Evolutionary conservation across 2,113 vertebrate genomes (phyloP).

Genomic region (Tachycineta bicolor): DNA sequence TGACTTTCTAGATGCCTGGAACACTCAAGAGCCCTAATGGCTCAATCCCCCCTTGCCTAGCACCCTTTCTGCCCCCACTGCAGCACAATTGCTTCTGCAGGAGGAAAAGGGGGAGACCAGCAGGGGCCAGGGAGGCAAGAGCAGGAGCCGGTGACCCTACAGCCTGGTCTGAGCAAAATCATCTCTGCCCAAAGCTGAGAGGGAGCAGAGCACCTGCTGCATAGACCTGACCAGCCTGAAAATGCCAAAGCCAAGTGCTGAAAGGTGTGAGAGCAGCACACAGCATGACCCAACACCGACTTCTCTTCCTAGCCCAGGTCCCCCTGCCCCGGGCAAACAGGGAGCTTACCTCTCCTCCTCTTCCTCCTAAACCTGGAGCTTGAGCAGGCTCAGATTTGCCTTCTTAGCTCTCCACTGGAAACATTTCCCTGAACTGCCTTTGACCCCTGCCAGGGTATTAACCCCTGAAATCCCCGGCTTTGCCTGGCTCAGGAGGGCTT

Average conservation of each 20-base stretch:
- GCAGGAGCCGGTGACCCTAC: background rate
- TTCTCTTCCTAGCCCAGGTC: background rate
- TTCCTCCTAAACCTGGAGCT: background rate
- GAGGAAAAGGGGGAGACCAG: background rate
- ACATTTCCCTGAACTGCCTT: conserved; percentile 5
- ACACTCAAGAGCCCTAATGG: background rate
- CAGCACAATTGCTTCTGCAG: background rate
- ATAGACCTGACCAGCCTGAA: background rate
- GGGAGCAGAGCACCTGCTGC: background rate
- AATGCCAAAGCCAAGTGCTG: fast-evolving
- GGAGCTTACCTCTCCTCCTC: background rate
- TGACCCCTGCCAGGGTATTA: background rate
- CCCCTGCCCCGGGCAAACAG: too few relatives aligned
- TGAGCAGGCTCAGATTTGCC: background rate
- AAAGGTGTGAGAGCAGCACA: background rate
- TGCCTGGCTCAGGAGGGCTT: background rate
- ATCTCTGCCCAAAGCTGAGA: background rate
- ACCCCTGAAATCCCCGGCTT: background rate
- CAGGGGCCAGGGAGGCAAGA: background rate
- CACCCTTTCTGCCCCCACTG: background rate
- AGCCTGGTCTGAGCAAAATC: background rate
- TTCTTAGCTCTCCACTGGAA: background rate
- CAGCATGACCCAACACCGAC: fast-evolving
- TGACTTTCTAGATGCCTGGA: background rate
- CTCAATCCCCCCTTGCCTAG: background rate